A percentile compares a stretch with the other conserved stretches of the same genome.
phyloP scores from a whole-genome alignment of 2,113 vertebrate species.

The Tetrao urogallus region DNA sequence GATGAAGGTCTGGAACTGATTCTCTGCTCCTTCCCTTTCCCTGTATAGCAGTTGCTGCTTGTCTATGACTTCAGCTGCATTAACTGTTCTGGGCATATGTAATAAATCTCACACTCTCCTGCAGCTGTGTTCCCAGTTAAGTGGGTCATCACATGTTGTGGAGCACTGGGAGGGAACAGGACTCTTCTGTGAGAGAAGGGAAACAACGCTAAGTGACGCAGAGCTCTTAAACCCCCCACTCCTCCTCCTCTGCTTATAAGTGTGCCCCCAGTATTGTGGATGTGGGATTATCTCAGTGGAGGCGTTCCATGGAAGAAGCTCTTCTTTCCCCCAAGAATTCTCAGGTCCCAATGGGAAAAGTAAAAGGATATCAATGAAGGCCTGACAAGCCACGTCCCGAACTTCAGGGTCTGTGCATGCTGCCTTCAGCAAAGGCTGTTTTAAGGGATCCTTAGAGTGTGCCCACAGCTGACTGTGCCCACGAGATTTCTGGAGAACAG shows the following conservation, averaged over 20 bases:
- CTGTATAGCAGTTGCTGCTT: neutral
- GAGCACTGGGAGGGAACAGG: neutral
- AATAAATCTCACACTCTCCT: neutral
- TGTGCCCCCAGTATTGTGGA: neutral
- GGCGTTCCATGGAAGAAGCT: neutral
- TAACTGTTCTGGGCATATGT: neutral
- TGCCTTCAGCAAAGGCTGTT: constrained; percentile 87
- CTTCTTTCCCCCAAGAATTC: neutral
- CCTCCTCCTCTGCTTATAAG: neutral
- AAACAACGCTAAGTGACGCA: neutral
- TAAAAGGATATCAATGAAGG: constrained; percentile 95
- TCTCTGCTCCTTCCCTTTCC: neutral
- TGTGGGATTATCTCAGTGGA: neutral
- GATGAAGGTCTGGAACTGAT: neutral
- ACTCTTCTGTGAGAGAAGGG: neutral
- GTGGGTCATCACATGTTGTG: neutral
- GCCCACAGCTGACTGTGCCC: constrained; percentile 86
- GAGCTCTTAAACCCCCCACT: neutral
- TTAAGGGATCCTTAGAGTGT: constrained; percentile 88
- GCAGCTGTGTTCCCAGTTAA: neutral
- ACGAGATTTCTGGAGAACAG: constrained; percentile 82
- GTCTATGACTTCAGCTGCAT: neutral
- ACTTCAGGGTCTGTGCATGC: constrained; percentile 81
- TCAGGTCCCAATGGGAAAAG: neutral
- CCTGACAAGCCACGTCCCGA: constrained; percentile 87